Percentiles rank a stretch among this genome's conserved stretches.
phyloP scores from a whole-genome alignment of 1,140 invertebrate genomes.

The Trachymyrmex cornetzi region DNA sequence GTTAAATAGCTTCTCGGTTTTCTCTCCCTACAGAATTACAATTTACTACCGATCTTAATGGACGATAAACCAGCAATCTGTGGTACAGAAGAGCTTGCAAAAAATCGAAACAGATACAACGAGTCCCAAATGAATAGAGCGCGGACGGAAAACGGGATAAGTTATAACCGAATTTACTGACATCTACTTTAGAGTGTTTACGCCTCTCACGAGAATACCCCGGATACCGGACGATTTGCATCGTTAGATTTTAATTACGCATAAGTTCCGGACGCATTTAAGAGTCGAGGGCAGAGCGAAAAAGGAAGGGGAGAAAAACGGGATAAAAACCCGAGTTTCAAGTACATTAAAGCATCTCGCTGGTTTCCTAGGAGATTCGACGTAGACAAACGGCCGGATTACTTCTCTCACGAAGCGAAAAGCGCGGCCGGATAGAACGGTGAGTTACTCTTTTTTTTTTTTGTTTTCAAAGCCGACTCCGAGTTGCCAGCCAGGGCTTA shows the following conservation, averaged over 20 bases:
- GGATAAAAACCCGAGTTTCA: slow-evolving; percentile 54
- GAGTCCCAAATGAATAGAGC: slow-evolving; percentile 29
- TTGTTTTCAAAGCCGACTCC: slow-evolving; percentile 23
- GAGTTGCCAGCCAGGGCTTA: slow-evolving; percentile 32
- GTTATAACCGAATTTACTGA: slow-evolving; percentile 51
- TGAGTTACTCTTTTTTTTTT: not conserved
- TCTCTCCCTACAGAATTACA: not conserved
- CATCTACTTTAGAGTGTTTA: slow-evolving; percentile 43
- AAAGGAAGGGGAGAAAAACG: not conserved
- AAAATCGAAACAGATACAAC: slow-evolving; percentile 33
- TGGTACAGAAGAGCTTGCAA: not conserved
- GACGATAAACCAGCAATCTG: not conserved
- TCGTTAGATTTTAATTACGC: slow-evolving; percentile 63
- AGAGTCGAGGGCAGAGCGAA: slow-evolving; percentile 6
- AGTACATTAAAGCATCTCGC: slow-evolving; percentile 62
- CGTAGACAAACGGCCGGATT: slow-evolving; percentile 64
- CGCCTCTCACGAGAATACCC: slow-evolving; percentile 49
- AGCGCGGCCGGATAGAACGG: slow-evolving; percentile 45
- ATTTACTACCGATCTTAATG: slow-evolving; percentile 52
- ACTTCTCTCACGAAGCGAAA: slow-evolving; percentile 58
- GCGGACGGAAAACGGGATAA: slow-evolving; percentile 19
- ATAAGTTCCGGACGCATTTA: slow-evolving; percentile 47
- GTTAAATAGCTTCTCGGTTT: not conserved
- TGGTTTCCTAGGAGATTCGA: slow-evolving; percentile 61
- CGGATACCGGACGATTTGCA: slow-evolving; percentile 55